Base-by-base conservation (phyloP, 2,888 invertebrate species). In the Tachystola acroxantha region DNA sequence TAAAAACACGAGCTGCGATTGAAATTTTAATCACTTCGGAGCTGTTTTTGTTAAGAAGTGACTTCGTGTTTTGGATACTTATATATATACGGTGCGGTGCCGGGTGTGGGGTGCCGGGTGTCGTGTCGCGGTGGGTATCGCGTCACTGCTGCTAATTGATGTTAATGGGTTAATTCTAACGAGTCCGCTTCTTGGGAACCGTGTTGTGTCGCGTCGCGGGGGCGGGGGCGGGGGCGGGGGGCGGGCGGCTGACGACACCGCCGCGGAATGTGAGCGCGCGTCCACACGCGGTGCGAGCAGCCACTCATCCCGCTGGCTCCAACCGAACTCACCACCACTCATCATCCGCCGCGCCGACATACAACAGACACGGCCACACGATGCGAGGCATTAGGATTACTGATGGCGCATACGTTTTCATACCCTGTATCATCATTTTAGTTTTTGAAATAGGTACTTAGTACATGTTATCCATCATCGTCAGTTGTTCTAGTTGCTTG, bases 121-220 rank as follows among this genome's bases (percentile, higher is more conserved):
- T 3, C 10, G 10, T 11, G 27, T 6, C 11, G 27, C 9, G 16
- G 11, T 6, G 11, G 11, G 27, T 11, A 27, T 3, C 10, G 10
- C 27, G 27, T 6, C 11, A 11, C 42, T 10, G 39, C 27, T 32
- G 39, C 50, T 68, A 73, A 77, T 76, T 74, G 66, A 64, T 70
- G 75, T 75, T 77, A 78, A 78, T 75, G 65, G 73, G 70, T 72
- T 75, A 77, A 78, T 77, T 72, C 62, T 70, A 60, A 69, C 54
- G 61, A 64, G 60, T 46, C 48, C 49, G 37, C n/a, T 56, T 59
- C 57, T 50, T 47, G 57, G 52, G 64, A 62, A 49, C 39, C 20
- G 3, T n/a, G 22, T 9, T 9, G 22, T 5, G 22, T 9, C 22
- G 22, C 7, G 22, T 2, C 22, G 7, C 7, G 6, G 6, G 22